Evolutionary conservation across 2,797 vertebrate species (phyloP).

Genomic region (Salarias fasciatus): DNA sequence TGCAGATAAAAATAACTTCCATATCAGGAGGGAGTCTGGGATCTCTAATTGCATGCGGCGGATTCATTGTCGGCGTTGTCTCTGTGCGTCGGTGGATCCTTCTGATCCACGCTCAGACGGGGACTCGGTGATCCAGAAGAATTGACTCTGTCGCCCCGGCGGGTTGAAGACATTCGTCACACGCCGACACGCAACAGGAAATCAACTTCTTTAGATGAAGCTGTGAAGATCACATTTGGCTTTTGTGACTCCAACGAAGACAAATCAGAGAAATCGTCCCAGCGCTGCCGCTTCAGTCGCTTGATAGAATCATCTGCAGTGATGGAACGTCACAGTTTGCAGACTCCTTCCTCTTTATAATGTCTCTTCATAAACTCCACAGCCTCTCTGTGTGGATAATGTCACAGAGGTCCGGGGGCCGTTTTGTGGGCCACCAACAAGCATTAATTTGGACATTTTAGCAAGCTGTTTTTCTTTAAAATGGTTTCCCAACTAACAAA

Average conservation of each 20-base stretch:
- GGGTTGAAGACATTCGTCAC: conserved; percentile 57
- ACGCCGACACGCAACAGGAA: conserved; percentile 17
- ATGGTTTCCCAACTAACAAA: too few relatives aligned
- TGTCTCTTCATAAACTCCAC: too few relatives aligned
- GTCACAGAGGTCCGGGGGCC: too few relatives aligned
- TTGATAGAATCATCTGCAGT: neutral
- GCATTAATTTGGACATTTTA: too few relatives aligned
- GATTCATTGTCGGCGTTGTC: conserved; percentile 21
- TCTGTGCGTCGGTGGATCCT: neutral
- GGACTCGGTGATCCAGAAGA: conserved; percentile 34
- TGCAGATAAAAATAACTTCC: conserved; percentile 52
- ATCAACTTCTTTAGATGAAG: conserved; percentile 30
- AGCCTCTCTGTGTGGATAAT: too few relatives aligned
- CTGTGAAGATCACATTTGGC: conserved; percentile 6
- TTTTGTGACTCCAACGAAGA: conserved; percentile 27
- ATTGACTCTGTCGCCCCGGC: conserved; percentile 42
- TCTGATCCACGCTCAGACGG: conserved; percentile 14
- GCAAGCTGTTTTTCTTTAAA: too few relatives aligned
- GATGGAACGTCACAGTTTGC: neutral
- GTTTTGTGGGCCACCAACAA: too few relatives aligned
- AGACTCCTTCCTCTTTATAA: too few relatives aligned
- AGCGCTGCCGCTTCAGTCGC: neutral
- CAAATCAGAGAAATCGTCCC: conserved; percentile 15
- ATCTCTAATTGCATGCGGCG: conserved; percentile 13
- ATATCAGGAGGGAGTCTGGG: conserved; percentile 11